Evolutionary conservation across 2,888 invertebrate genomes (phyloP), one percentile per base, ranked within the genome.

Genomic region (Cataglyphis rosenhaueri): DNA sequence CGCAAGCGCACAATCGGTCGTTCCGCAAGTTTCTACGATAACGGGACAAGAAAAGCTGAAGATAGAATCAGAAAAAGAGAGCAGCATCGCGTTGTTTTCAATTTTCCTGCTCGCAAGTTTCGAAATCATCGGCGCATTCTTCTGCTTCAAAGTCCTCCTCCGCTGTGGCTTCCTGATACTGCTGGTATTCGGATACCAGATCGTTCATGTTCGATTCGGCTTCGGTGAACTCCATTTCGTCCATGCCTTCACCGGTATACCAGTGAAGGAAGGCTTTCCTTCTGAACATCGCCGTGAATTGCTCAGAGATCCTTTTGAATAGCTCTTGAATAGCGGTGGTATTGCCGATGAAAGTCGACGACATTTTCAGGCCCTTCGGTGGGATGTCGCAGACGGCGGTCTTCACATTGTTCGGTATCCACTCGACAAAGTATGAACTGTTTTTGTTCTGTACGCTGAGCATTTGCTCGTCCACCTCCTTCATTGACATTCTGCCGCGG

Each of bases 161-260:
- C 65, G 97, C 97, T 18, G 98, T 97, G 18, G 97, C 98, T 94
- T 98, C 98, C 95, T 98, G 98, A 95, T 98, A 98, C 95, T 98
- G 98, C 95, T 98, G 98, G 95, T 98, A 98, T 95, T 98, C 98
- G 3, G 98, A 98, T n/a, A 98, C 97, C 95, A 98, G 95, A 94
- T 98, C 98, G 94, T 98, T 98, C 96, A 99, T 98, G 96, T 99
- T 99, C 92, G 98, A 98, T 95, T 99, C 99, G 0, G 99, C 99
- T 94, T 99, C 99, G 82, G 98, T 99, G 96, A 99, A 99, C 95
- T 99, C 99, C 98, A 98, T 98, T 95, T 98, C 98, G 95, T 99
- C 99, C 99, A 99, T 99, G 82, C 99, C 99, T 95, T 99, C 98
- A 76, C 99, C 98, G 25, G 98, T 99, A 96, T 98, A 99, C 99